Base-by-base conservation (phyloP, 2,797 vertebrate species). In the Craterocephalus amniculus region DNA sequence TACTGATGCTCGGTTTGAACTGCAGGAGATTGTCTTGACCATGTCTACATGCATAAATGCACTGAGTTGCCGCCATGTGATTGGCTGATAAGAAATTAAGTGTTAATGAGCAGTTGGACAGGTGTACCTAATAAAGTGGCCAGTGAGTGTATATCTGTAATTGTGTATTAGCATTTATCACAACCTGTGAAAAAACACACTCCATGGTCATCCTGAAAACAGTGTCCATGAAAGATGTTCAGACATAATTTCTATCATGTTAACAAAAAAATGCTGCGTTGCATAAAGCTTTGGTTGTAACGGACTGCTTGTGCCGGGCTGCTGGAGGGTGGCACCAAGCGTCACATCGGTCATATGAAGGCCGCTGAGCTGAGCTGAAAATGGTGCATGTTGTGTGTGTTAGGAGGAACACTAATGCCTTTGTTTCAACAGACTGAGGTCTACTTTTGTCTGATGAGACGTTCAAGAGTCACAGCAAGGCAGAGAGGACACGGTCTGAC, bases 381-480 rank as follows among this genome's bases (percentile, higher is more conserved):
- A 36, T 49, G 2, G 58, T 43, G 71, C 40, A 49, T 60, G 64
- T 69, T 68, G 69, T 67, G 48, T 24, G 57, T 56, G 67, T 80
- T 32, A 58, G 35, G 68, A 56, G 20, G 45, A 76, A 91, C 89
- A 93, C 72, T 85, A 74, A 26, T 43, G 65, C 70, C 83, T 90
- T 94, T 94, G 92, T 92, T 75, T 32, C 54, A 38, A 65, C 32
- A 87, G 16, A 89, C 80, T 48, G 52, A 76, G 76, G 48, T 80
- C 63, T 63, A 81, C 85, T 62, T 84, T 82, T 81, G 84, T 84
- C 79, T 45, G 54, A 60, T 38, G 85, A 78, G 79, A 78, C 3
- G 29, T 61, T 34, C 51, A 62, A 67, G 63, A 58, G 22, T 62
- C 62, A 60, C n/a, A 51, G 18, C 51, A 24, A 61, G 64, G 43